These are phyloP conservation scores for Dryocosmus kuriphilus DNA, from an alignment of 2,888 invertebrate genomes.

Conservation along the genomic window DNA sequence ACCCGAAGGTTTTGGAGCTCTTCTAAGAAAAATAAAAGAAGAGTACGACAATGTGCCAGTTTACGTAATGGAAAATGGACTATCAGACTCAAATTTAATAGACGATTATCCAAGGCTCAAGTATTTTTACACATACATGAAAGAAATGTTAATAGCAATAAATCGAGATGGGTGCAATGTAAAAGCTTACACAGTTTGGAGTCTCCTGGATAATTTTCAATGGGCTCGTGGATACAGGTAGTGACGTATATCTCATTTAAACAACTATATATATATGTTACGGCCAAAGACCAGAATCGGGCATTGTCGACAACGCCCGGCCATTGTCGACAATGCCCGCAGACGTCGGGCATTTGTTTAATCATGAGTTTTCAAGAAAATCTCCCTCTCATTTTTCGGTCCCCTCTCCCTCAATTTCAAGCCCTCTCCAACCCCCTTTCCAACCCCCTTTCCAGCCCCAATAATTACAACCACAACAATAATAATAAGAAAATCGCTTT, in stretches of 20 bases:
- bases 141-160: slow-evolving; percentile 66
- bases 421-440: too few species aligned
- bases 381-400: too few species aligned
- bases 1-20: slow-evolving; percentile 75
- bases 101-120: slow-evolving; percentile 44
- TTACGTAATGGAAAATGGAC: slow-evolving; percentile 76
- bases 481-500: too few species aligned
- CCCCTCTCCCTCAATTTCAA: too few species aligned
- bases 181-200: slow-evolving; percentile 81
- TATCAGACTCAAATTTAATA: slow-evolving; percentile 64
- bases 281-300: too few species aligned
- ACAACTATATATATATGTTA: too few species aligned
- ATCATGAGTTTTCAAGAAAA: too few species aligned
- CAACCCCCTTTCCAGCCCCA: too few species aligned
- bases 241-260: slow-evolving; percentile 57
- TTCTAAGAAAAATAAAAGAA: slow-evolving; percentile 73
- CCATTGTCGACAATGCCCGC: too few species aligned
- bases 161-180: slow-evolving; percentile 78
- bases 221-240: slow-evolving; percentile 82
- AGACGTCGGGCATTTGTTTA: too few species aligned
- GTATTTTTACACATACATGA: slow-evolving; percentile 66
- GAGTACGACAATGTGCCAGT: slow-evolving; percentile 72
- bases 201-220: slow-evolving; percentile 84
- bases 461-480: too few species aligned
- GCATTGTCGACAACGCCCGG: too few species aligned